phyloP scores from a whole-genome alignment of 2,888 invertebrate species.

The Danaus chrysippus region DNA sequence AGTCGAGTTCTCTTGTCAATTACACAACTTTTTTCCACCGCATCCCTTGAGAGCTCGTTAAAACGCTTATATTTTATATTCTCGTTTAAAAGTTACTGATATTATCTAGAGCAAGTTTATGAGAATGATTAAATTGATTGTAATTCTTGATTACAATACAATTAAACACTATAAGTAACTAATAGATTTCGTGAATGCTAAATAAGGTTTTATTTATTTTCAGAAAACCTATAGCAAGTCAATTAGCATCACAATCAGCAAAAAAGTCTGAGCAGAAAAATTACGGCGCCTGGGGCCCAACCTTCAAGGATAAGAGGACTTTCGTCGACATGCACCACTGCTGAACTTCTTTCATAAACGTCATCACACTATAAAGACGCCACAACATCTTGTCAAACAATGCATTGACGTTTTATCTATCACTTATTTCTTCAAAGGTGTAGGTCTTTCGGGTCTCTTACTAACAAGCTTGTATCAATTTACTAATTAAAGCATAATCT shows the following conservation, averaged over 20 bases:
- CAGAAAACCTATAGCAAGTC: constrained; percentile 51
- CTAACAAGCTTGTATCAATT: constrained; percentile 48
- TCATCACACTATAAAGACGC: constrained; percentile 38
- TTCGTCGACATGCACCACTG: constrained; percentile 86
- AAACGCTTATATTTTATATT: neutral
- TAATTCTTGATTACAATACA: too few relatives aligned
- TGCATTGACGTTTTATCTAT: constrained; percentile 33
- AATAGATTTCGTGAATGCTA: neutral
- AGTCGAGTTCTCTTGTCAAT: constrained; percentile 3
- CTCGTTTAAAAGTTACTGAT: neutral
- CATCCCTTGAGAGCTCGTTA: neutral
- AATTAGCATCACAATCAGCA: constrained; percentile 55
- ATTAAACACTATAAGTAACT: too few relatives aligned
- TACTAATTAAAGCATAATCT: constrained; percentile 52
- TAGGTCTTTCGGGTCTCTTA: constrained; percentile 39
- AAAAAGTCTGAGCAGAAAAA: constrained; percentile 67
- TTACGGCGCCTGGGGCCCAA: constrained; percentile 85
- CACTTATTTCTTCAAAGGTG: constrained; percentile 37
- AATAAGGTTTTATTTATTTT: constrained; percentile 29
- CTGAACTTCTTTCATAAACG: constrained; percentile 47
- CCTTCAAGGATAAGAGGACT: constrained; percentile 85
- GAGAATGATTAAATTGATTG: too few relatives aligned
- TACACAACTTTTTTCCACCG: neutral
- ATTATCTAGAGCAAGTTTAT: neutral
- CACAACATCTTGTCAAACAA: constrained; percentile 20